Evolutionary conservation across 2,113 vertebrate genomes (phyloP).

Genomic region (Pseudonaja textilis): DNA sequence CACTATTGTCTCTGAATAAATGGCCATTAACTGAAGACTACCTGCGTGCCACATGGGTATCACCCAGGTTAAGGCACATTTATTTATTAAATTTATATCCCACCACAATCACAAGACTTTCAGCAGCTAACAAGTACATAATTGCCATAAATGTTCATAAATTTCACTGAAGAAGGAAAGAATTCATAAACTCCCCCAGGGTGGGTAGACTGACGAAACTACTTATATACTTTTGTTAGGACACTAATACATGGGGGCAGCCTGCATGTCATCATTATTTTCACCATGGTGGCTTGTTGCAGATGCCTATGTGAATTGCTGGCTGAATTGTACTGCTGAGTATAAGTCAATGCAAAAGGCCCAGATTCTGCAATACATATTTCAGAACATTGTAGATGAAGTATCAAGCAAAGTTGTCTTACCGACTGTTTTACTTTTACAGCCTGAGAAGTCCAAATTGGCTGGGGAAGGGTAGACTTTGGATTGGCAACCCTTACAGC

Average conservation of each 20-base stretch:
- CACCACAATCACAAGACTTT: background rate
- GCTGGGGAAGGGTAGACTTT: conserved; percentile 9
- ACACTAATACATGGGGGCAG: background rate
- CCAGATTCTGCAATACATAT: background rate
- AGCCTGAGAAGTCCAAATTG: conserved; percentile 55
- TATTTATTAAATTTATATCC: background rate
- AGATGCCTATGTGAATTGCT: background rate
- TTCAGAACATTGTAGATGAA: background rate
- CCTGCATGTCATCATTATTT: background rate
- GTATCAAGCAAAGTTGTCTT: conserved; percentile 46
- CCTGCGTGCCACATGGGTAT: background rate
- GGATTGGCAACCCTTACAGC: conserved; percentile 65
- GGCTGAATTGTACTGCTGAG: background rate
- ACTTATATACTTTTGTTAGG: background rate
- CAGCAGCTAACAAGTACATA: background rate
- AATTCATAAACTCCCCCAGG: background rate
- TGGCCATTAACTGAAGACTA: background rate
- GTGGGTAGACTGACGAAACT: background rate
- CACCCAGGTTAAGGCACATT: background rate
- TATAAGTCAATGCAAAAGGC: background rate
- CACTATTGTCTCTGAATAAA: background rate
- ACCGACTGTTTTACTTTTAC: conserved; percentile 76
- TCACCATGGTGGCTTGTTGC: background rate
- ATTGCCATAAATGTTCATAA: background rate
- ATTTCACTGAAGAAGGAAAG: background rate